Conservation (phyloP, 2,888 invertebrate species). For the Nematopogon swammerdamellus region DNA sequence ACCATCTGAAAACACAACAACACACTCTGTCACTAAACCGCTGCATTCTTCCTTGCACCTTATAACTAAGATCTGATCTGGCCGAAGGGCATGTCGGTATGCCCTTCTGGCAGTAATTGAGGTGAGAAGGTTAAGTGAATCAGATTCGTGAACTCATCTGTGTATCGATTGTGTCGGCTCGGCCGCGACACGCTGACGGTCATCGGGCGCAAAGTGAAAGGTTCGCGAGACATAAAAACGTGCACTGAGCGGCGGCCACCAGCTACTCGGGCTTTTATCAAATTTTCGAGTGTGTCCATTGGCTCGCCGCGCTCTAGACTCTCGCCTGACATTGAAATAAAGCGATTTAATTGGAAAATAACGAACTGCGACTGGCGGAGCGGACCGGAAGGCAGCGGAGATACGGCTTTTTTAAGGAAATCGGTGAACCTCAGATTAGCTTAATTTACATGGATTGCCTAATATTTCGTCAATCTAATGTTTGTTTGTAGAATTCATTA, state of each 20-base stretch:
- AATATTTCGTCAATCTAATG: too few species aligned
- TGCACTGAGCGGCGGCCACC: constrained; percentile 45
- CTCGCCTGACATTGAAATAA: constrained; percentile 47
- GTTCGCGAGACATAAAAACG: constrained; percentile 41
- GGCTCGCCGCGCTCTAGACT: constrained; percentile 33
- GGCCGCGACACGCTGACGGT: background rate
- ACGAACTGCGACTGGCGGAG: constrained; percentile 31
- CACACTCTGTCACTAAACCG: constrained; percentile 11
- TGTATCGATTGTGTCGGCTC: background rate
- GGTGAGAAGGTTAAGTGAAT: too few species aligned
- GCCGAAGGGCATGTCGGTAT: too few species aligned
- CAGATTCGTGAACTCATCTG: background rate
- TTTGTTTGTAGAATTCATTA: too few species aligned
- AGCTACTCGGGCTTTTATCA: constrained; percentile 47
- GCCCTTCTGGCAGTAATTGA: too few species aligned
- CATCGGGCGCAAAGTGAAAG: constrained; percentile 37
- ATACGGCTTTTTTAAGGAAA: background rate
- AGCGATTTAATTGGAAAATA: constrained; percentile 54
- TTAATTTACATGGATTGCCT: too few species aligned
- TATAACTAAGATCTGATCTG: too few species aligned
- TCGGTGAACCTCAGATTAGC: too few species aligned
- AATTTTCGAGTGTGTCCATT: constrained; percentile 27
- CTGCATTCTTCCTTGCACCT: constrained; percentile 16
- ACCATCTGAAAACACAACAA: constrained; percentile 50
- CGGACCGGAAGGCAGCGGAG: constrained; percentile 23